phyloP scores from a whole-genome alignment of 2,113 vertebrate species.

The Vireo altiloquus region DNA sequence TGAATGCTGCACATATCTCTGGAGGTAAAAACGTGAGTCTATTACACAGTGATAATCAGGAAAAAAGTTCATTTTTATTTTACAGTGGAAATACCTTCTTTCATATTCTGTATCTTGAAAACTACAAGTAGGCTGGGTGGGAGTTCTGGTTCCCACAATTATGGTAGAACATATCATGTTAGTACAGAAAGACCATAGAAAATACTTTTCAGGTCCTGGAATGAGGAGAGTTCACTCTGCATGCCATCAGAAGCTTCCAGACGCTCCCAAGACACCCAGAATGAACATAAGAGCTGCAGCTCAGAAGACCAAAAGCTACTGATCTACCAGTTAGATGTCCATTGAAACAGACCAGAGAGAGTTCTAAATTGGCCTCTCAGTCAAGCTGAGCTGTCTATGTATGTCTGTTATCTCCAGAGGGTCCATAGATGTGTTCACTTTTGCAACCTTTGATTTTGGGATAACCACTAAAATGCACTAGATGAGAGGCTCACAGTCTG shows the following conservation, averaged over 20 bases:
- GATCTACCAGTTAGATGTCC: not conserved
- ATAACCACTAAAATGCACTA: not conserved
- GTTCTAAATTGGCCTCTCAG: not conserved
- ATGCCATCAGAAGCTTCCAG: not conserved
- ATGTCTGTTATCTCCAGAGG: not conserved
- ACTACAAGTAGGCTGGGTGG: not conserved
- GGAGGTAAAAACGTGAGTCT: not conserved
- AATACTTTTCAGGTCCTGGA: not conserved
- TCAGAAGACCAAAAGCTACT: not conserved
- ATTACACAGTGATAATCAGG: not conserved
- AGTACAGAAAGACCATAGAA: not conserved
- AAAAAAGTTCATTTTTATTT: not conserved
- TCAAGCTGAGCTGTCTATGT: not conserved
- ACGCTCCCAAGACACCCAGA: not conserved
- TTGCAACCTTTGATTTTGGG: not conserved
- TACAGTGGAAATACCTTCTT: not conserved
- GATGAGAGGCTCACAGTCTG: not conserved
- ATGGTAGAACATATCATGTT: accelerated
- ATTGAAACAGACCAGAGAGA: not conserved
- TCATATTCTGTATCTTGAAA: not conserved
- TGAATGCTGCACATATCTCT: not conserved
- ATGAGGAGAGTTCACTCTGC: not conserved
- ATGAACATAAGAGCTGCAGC: not conserved
- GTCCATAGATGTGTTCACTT: not conserved
- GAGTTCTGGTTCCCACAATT: not conserved